These are phyloP conservation scores for Caradrina clavipalpis DNA, from an alignment of 2,888 invertebrate genomes.

Conservation along the genomic window DNA sequence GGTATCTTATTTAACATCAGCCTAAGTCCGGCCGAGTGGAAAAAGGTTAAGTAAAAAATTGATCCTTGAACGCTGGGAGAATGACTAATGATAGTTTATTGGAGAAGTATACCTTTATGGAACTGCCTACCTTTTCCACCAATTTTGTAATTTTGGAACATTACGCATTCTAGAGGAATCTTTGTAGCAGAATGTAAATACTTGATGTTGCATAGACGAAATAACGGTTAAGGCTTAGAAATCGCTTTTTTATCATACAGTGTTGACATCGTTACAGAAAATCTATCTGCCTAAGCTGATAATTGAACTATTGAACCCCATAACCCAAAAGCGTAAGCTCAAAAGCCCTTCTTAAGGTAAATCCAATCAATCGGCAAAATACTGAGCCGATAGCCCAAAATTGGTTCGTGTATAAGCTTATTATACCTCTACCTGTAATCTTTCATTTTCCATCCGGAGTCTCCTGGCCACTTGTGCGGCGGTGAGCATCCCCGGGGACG, in stretches of 20 bases:
- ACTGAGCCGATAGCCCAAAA: slow-evolving; percentile 40
- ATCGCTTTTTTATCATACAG: neutral
- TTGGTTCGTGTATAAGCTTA: slow-evolving; percentile 47
- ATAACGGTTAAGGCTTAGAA: neutral
- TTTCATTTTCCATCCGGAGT: slow-evolving; percentile 94
- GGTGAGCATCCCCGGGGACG: slow-evolving; percentile 90
- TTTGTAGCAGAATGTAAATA: neutral
- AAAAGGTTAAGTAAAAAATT: slow-evolving; percentile 65
- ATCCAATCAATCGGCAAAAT: slow-evolving; percentile 30
- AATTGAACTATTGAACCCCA: slow-evolving; percentile 1
- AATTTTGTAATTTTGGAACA: slow-evolving; percentile 33
- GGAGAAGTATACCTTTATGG: slow-evolving; percentile 38
- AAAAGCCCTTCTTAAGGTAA: slow-evolving; percentile 29
- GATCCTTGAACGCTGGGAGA: slow-evolving; percentile 51
- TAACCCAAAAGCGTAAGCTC: slow-evolving; percentile 13
- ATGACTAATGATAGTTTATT: slow-evolving; percentile 57
- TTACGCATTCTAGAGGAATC: slow-evolving; percentile 1
- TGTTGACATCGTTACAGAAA: neutral
- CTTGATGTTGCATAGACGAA: neutral
- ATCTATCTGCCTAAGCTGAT: neutral
- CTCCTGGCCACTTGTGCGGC: slow-evolving; percentile 91
- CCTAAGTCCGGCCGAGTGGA: slow-evolving; percentile 59
- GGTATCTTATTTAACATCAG: slow-evolving; percentile 64
- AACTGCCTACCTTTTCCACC: slow-evolving; percentile 12
- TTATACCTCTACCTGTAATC: slow-evolving; percentile 88